Conservation (phyloP, 2,888 invertebrate species). For the Sipha maydis region DNA sequence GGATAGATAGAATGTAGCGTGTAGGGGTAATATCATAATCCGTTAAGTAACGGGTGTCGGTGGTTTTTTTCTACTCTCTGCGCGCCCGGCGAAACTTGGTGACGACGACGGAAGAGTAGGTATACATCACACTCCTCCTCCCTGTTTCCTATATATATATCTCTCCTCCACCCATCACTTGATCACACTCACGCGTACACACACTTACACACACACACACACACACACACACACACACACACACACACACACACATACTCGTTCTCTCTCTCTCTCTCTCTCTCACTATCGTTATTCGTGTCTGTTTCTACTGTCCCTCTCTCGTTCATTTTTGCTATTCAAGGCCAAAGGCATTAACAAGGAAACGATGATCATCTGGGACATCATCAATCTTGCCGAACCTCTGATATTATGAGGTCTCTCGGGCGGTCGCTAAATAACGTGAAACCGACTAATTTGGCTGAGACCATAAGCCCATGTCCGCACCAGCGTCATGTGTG, state of each 20-base stretch:
- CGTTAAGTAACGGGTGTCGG: conserved; percentile 46
- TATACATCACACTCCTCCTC: no score
- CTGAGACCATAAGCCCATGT: conserved; percentile 25
- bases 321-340: conserved; percentile 39
- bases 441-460: conserved; percentile 41
- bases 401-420: conserved; percentile 55
- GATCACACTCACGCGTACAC: no score
- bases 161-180: not conserved
- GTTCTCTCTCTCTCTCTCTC: not conserved
- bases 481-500: not conserved
- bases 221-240: no score
- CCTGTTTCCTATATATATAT: no score
- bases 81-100: conserved; percentile 3
- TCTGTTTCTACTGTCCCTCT: not conserved
- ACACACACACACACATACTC: no score
- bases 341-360: conserved; percentile 55
- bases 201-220: no score
- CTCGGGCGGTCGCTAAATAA: conserved; percentile 36
- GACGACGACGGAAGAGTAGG: conserved; percentile 10
- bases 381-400: conserved; percentile 61
- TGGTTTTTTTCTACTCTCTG: conserved; percentile 32
- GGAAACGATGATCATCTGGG: conserved; percentile 61
- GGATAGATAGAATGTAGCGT: not conserved
- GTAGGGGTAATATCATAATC: conserved; percentile 54
- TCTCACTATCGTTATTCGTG: not conserved